Percentiles rank a stretch among this genome's conserved stretches.
Evolutionary conservation across 1,140 invertebrate species (phyloP).

Genomic region (Bombus cullumanus): DNA sequence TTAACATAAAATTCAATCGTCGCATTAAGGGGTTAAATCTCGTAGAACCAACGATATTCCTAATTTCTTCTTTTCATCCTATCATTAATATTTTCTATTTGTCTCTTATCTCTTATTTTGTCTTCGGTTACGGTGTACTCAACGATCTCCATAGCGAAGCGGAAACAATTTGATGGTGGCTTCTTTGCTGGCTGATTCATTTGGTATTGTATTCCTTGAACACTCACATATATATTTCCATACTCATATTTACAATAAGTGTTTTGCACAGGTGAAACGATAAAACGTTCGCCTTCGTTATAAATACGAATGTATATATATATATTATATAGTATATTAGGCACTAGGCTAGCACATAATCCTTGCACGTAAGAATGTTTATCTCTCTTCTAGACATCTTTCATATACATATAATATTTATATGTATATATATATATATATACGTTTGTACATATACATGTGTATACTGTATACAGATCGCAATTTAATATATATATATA

Average conservation of each 20-base stretch:
- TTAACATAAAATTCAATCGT: neutral
- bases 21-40: conserved; percentile 9
- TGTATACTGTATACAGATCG: conserved; percentile 54
- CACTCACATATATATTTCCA: conserved; percentile 74
- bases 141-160: neutral
- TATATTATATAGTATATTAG: conserved; percentile 49
- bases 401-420: conserved; percentile 30
- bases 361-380: conserved; percentile 53
- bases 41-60: too few relatives aligned
- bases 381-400: conserved; percentile 34
- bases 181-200: conserved; percentile 69
- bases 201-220: conserved; percentile 65
- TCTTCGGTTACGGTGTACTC: neutral
- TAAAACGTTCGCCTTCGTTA: conserved; percentile 52
- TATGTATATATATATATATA: conserved; percentile 52
- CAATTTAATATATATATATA: conserved; percentile 40
- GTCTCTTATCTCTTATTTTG: neutral
- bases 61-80: neutral
- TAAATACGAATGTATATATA: conserved; percentile 66
- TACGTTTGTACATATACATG: conserved; percentile 53
- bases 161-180: conserved; percentile 75
- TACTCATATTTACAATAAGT: conserved; percentile 69
- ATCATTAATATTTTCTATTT: neutral
- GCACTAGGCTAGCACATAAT: conserved; percentile 69
- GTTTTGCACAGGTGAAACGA: conserved; percentile 55